A percentile compares a stretch with the other conserved stretches of the same genome.
These are phyloP conservation scores for Pseudochromis fuscus DNA, from an alignment of 2,797 vertebrate genomes.

Conservation along the genomic window DNA sequence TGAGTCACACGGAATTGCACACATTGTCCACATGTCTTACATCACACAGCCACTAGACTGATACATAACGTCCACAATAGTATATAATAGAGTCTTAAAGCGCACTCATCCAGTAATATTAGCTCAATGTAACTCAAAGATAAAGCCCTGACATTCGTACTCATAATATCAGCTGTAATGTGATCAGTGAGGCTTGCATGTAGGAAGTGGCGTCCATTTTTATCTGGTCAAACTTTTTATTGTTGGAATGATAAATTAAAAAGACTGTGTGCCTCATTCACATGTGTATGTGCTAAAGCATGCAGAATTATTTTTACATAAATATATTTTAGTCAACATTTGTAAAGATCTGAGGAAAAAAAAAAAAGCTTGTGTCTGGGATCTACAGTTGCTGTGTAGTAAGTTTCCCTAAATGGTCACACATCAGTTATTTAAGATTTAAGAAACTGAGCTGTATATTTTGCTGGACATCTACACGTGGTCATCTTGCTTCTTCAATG, in stretches of 20 bases:
- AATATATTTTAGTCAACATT: background rate
- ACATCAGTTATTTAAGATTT: conserved; percentile 2
- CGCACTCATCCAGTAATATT: conserved; percentile 23
- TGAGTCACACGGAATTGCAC: conserved; percentile 58
- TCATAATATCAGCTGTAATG: background rate
- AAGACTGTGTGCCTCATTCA: background rate
- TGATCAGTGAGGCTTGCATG: conserved; percentile 33
- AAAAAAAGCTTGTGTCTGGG: background rate
- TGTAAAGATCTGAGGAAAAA: background rate
- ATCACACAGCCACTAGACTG: conserved; percentile 38
- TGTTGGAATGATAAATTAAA: conserved; percentile 39
- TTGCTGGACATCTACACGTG: background rate
- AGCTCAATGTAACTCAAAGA: conserved; percentile 3
- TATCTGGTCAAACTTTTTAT: conserved; percentile 6
- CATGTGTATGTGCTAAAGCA: background rate
- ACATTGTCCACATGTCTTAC: conserved; percentile 21
- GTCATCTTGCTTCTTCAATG: background rate
- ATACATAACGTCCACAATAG: conserved; percentile 18
- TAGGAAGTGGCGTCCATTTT: background rate
- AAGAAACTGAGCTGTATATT: background rate
- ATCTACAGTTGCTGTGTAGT: too few relatives aligned
- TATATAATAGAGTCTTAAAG: conserved; percentile 12
- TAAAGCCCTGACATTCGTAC: background rate
- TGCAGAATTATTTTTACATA: conserved; percentile 1
- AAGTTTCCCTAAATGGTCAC: background rate